Conservation (phyloP, 2,888 invertebrate genomes). For the Leucophenga maculata region DNA sequence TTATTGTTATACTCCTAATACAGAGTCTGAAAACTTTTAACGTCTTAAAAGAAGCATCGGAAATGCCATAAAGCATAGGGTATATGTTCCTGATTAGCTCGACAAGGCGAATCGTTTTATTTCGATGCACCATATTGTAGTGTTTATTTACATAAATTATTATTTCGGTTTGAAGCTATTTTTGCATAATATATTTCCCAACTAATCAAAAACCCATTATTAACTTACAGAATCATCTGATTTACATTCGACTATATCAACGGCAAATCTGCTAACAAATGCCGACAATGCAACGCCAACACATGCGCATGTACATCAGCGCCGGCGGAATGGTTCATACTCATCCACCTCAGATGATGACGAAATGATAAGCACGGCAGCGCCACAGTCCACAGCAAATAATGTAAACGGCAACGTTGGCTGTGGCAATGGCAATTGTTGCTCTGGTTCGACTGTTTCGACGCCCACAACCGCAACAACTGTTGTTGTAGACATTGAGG, state of each 20-base stretch:
- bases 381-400: conserved; percentile 27
- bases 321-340: conserved; percentile 64
- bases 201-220: no score
- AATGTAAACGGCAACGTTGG: conserved; percentile 32
- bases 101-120: no score
- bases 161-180: background rate
- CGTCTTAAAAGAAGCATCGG: no score
- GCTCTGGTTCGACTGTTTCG: conserved; percentile 57
- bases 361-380: conserved; percentile 59
- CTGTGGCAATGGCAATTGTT: conserved; percentile 65
- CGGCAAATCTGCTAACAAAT: conserved; percentile 66
- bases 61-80: no score
- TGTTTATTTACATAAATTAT: no score
- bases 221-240: conserved; percentile 53
- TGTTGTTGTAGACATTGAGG: conserved; percentile 78
- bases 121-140: no score
- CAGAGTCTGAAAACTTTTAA: no score
- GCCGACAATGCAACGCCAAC: conserved; percentile 37
- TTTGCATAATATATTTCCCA: background rate
- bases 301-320: conserved; percentile 40
- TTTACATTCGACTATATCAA: conserved; percentile 67
- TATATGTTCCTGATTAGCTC: no score
- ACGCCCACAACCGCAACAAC: conserved; percentile 64
- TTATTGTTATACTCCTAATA: no score
- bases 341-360: conserved; percentile 70